Base-by-base conservation (phyloP, 2,797 vertebrate genomes). In the Liparis tanakae region DNA sequence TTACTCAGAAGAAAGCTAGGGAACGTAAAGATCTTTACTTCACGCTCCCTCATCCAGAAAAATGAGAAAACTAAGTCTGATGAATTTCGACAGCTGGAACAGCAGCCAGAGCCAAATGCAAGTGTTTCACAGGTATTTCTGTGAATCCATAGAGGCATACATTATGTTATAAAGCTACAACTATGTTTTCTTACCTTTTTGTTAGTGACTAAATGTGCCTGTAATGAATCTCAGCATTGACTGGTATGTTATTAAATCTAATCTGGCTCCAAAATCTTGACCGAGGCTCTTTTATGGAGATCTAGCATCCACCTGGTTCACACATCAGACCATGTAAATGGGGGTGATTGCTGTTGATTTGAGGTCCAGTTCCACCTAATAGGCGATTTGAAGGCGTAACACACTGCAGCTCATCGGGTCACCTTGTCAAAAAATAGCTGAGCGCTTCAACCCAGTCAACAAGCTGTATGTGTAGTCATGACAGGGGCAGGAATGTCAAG, bases 391-490 rank as follows among this genome's bases (percentile, higher is more conserved):
- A 86, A 82, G 75, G 67, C 64, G 69, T 22, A 67, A 76, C 53
- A 39, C 72, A 62, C 41, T 13, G 33, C 30, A 6, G 60, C 71
- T 15, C 4, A 22, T 83, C 62, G 46, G 85, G 88, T 94, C 85
- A 90, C 90, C 84, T 90, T 90, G 89, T 85, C 78, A 84, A 76
- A 66, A 85, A 80, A 82, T 60, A 80, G 65, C 82, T 60, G 76
- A 89, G 72, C 75, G 68, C 76, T 82, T 87, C 83, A 77, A 82
- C 74, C 17, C 60, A 51, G 78, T 79, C 62, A 56, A 83, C 78
- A 77, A 13, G 57, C 61, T 54, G 55, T 17, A 13, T 33, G 73
- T 53, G 67, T 65, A 56, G 72, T 67, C 74, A 79, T 48, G 62
- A 63, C 44, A 59, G 60, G 33, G 44, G 41, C 43, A 51, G 55